Evolutionary conservation across 2,113 vertebrate genomes (phyloP), one percentile per base, ranked within the genome.

Genomic region (Anser cygnoides): DNA sequence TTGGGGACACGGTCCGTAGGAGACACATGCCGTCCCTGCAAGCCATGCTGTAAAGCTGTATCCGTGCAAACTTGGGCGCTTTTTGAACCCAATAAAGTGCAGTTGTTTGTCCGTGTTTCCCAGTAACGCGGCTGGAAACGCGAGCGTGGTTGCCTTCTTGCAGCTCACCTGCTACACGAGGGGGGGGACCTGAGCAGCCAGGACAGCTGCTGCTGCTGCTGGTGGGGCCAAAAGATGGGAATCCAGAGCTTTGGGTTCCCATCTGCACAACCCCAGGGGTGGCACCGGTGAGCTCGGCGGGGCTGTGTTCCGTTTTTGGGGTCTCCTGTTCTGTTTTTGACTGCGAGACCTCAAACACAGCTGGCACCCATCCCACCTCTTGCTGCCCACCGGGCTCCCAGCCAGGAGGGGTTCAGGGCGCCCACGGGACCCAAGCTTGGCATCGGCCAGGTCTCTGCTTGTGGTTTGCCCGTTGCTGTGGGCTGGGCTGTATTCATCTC

Each of bases 391-490:
- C 13, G 13, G 46, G 46, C 46, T 20, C 46, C 46, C 21, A 3
- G 37, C 62, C 10, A 6, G 62, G 62, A 19, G 25, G 90, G 58
- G 84, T 95, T 96, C 91, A 92, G 21, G 65, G 4, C 0, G 0
- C 54, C 81, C 26, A 25, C 66, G 62, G 89, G 55, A 70, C 72
- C 71, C 4, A 46, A 62, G 11, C 9, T 18, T 33, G 4, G 0
- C 73, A 31, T 74, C 85, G 50, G 72, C 6, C 46, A 63, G 82
- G 49, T 77, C 89, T 80, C 83, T 87, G 46, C 87, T 61, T 94
- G 96, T 52, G 96, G 92, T 94, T 96, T 96, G 87, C 86, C 87
- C 8, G 90, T 96, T 95, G 89, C 94, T 76, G 79, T 41, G 92
- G 89, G 74, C 93, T 10, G 37, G 58, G 73, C 43, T 31, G 67